phyloP scores from a whole-genome alignment of 2,888 invertebrate genomes.

The Aporophyla lueneburgensis region DNA sequence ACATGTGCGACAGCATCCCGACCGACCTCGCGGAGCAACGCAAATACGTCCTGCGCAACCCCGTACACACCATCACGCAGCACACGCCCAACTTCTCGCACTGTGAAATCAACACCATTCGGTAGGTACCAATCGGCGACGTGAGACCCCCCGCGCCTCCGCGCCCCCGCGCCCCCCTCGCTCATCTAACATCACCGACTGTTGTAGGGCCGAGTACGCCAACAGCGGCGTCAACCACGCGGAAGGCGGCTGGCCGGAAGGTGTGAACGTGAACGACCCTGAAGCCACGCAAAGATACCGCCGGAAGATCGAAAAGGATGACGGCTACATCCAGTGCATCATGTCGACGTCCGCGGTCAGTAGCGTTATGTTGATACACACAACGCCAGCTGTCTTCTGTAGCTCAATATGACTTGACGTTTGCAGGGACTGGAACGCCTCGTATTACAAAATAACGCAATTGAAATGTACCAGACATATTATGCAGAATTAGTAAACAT shows the following conservation, averaged over 20 bases:
- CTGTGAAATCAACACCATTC: constrained; percentile 91
- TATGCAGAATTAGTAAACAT: constrained; percentile 93
- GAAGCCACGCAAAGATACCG: constrained; percentile 94
- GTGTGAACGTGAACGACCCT: constrained; percentile 91
- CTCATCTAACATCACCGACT: background rate
- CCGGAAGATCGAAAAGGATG: constrained; percentile 95
- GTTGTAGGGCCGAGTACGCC: constrained; percentile 90
- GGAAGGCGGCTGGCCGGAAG: constrained; percentile 96
- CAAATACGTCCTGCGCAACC: constrained; percentile 88
- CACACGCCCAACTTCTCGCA: constrained; percentile 82
- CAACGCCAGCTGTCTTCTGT: background rate
- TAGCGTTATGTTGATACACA: background rate
- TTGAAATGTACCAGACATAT: constrained; percentile 97
- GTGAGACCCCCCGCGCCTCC: background rate
- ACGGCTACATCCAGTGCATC: constrained; percentile 93
- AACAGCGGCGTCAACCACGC: constrained; percentile 92
- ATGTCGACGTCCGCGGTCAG: constrained; percentile 85
- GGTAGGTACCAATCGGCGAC: constrained; percentile 68
- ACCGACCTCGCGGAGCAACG: constrained; percentile 77
- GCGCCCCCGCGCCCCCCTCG: background rate
- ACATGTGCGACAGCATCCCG: constrained; percentile 81
- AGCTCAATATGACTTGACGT: constrained; percentile 4
- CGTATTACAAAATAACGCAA: constrained; percentile 97
- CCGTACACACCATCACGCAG: constrained; percentile 88
- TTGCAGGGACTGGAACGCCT: constrained; percentile 95